These are phyloP conservation scores for Acronicta psi DNA, from an alignment of 2,888 invertebrate genomes.

Conservation along the genomic window DNA sequence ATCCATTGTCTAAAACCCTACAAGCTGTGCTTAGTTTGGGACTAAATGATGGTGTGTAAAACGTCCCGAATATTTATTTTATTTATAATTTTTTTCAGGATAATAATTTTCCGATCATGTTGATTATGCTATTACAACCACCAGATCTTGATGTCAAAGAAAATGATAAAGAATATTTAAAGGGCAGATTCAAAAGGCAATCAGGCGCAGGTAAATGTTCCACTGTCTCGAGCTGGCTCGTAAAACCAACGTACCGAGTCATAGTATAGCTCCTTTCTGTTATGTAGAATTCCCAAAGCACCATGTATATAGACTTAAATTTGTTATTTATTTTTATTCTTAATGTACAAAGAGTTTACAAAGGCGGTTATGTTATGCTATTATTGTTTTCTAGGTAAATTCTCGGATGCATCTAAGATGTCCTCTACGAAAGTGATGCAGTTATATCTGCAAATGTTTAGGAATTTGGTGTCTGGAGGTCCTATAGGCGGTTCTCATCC, in stretches of 20 bases:
- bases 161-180: background rate
- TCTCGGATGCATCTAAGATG: conserved; percentile 62
- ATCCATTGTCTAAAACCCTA: no score
- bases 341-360: no score
- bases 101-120: background rate
- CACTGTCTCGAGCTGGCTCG: no score
- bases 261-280: no score
- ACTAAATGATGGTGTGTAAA: no score
- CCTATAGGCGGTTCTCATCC: conserved; percentile 65
- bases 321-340: no score
- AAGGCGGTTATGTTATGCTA: no score
- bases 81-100: conserved; percentile 13
- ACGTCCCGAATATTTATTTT: no score
- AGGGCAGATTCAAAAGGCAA: conserved; percentile 12
- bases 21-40: no score
- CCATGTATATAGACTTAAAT: no score
- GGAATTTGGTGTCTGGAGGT: conserved; percentile 51
- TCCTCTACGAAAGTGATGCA: conserved; percentile 62
- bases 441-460: conserved; percentile 61
- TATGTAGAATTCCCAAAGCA: no score
- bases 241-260: no score
- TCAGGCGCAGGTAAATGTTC: conserved; percentile 6
- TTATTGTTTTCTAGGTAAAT: conserved; percentile 61
- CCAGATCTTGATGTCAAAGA: background rate
- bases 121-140: background rate